Evolutionary conservation across 2,888 invertebrate genomes (phyloP).

Genomic region (Hipparchia semele): DNA sequence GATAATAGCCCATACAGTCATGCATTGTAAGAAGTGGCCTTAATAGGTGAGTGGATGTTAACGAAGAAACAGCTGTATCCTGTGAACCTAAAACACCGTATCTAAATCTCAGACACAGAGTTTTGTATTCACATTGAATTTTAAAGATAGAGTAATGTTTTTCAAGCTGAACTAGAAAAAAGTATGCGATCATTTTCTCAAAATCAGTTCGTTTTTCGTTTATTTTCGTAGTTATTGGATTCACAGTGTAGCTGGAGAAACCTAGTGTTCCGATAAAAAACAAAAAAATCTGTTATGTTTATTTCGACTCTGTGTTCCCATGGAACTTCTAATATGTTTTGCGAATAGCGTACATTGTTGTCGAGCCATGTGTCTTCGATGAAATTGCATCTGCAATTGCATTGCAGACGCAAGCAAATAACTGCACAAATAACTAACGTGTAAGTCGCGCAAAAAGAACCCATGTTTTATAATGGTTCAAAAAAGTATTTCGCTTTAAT

Average conservation of each 20-base stretch:
- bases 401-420: conserved; percentile 4
- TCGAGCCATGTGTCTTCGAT: conserved; percentile 30
- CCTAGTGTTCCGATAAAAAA: too few species aligned
- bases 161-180: too few species aligned
- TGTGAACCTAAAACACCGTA: too few species aligned
- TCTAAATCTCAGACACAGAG: too few species aligned
- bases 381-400: conserved; percentile 4
- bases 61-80: background rate
- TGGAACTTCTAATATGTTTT: conserved; percentile 22
- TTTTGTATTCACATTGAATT: too few species aligned
- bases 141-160: too few species aligned
- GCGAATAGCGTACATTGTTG: conserved; percentile 25
- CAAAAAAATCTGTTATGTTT: conserved; percentile 1
- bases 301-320: conserved; percentile 16
- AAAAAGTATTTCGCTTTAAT: background rate
- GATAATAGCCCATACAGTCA: background rate
- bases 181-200: too few species aligned
- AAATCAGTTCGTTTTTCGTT: too few species aligned
- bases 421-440: background rate
- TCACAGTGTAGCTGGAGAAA: too few species aligned
- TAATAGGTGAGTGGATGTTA: too few species aligned
- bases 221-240: too few species aligned
- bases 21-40: background rate
- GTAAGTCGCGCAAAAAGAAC: background rate
- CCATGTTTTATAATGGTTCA: background rate